Evolutionary conservation across 2,797 vertebrate species (phyloP).

Genomic region (Borostomias antarcticus): DNA sequence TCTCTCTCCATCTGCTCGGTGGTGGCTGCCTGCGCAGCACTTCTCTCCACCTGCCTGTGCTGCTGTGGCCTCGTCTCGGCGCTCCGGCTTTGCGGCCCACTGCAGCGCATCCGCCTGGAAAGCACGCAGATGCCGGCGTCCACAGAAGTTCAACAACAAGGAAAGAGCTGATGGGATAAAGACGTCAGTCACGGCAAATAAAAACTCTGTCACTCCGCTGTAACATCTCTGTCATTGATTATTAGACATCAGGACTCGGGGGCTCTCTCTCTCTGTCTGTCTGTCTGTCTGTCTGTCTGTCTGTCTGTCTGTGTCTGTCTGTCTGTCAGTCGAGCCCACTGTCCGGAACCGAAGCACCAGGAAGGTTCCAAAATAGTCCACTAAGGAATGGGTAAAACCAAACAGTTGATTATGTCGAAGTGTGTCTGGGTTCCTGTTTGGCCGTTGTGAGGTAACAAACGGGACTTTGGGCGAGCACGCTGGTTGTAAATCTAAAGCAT

Average conservation of each 20-base stretch:
- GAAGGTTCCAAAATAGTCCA: too few species aligned
- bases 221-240: slow-evolving; percentile 75
- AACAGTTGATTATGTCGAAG: too few species aligned
- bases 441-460: slow-evolving; percentile 26
- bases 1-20: slow-evolving; percentile 5
- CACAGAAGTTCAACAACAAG: slow-evolving; percentile 55
- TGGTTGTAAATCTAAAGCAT: slow-evolving; percentile 60
- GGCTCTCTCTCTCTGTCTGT: too few species aligned
- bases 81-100: slow-evolving; percentile 76
- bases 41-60: slow-evolving; percentile 75
- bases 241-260: too few species aligned
- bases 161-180: slow-evolving; percentile 74
- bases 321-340: too few species aligned
- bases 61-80: slow-evolving; percentile 74
- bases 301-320: too few species aligned
- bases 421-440: background rate
- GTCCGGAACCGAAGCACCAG: too few species aligned
- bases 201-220: slow-evolving; percentile 72
- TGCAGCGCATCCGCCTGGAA: slow-evolving; percentile 79
- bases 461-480: slow-evolving; percentile 25
- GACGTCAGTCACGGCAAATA: slow-evolving; percentile 81
- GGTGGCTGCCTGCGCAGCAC: slow-evolving; percentile 49
- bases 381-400: too few species aligned
- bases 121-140: slow-evolving; percentile 76
- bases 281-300: too few species aligned